These are phyloP conservation scores for Macaca mulatta DNA, from an alignment of 2,113 vertebrate species.

Conservation along the genomic window DNA sequence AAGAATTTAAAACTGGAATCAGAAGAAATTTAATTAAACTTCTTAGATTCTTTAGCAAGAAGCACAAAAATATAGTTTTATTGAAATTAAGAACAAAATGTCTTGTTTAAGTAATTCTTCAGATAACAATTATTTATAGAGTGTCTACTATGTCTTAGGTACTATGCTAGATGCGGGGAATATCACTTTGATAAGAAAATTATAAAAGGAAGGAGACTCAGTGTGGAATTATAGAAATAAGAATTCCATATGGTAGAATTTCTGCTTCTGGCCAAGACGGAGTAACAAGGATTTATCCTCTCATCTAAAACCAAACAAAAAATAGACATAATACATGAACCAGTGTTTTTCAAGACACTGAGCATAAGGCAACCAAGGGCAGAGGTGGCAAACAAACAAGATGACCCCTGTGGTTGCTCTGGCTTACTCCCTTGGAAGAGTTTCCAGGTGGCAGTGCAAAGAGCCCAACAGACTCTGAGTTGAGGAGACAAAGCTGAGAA, in stretches of 20 bases:
- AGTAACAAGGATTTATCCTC: neutral
- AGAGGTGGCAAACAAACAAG: neutral
- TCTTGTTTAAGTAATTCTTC: neutral
- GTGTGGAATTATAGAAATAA: neutral
- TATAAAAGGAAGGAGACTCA: neutral
- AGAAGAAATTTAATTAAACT: neutral
- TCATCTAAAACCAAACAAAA: constrained; percentile 15
- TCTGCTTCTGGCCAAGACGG: neutral
- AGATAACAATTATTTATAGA: too few species aligned
- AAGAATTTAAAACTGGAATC: constrained; percentile 31
- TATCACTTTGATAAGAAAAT: constrained; percentile 8
- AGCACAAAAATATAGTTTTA: neutral
- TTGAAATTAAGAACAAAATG: neutral
- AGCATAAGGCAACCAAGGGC: neutral
- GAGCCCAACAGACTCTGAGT: neutral
- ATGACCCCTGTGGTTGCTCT: neutral
- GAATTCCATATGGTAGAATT: neutral
- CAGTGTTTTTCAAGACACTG: neutral
- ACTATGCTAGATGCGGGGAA: neutral
- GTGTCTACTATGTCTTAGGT: too few species aligned
- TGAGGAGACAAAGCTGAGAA: neutral
- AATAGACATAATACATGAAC: neutral
- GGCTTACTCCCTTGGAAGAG: neutral
- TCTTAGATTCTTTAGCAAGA: neutral
- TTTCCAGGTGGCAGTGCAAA: neutral